Conservation (phyloP, 2,113 vertebrate genomes). For the Leptobrachium ailaonicum region DNA sequence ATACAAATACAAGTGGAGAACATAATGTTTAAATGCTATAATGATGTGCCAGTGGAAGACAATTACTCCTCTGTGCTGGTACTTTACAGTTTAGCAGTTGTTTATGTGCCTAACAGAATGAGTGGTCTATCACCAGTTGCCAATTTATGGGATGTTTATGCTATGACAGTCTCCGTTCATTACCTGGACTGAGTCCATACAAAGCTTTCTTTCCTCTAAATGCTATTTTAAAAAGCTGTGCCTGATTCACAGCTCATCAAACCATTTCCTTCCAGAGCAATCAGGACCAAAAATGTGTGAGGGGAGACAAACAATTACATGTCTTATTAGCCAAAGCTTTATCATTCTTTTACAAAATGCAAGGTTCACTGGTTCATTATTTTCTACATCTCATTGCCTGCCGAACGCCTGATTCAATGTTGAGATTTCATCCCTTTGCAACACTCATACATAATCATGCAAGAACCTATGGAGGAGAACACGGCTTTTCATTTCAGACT, state of each 20-base stretch:
- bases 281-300: constrained; percentile 29
- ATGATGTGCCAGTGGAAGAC: constrained; percentile 16
- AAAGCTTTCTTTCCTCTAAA: constrained; percentile 25
- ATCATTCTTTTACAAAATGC: constrained; percentile 19
- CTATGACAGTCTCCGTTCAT: constrained; percentile 27
- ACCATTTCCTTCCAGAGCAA: constrained; percentile 26
- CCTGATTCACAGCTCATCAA: constrained; percentile 35
- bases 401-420: neutral
- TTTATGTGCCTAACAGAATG: neutral
- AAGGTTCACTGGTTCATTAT: constrained; percentile 24
- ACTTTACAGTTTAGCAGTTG: constrained; percentile 18
- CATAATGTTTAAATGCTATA: constrained; percentile 15
- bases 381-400: constrained; percentile 5
- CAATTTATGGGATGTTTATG: constrained; percentile 33
- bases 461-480: neutral
- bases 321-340: constrained; percentile 30
- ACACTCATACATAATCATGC: neutral
- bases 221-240: constrained; percentile 11
- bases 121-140: neutral
- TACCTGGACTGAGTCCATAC: constrained; percentile 33
- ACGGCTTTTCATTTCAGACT: neutral
- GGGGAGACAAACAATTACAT: constrained; percentile 29
- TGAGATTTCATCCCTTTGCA: neutral
- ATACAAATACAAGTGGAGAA: neutral
- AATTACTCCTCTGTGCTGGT: neutral